Evolutionary conservation across 2,888 invertebrate genomes (phyloP).

Genomic region (Drosophila picticornis): DNA sequence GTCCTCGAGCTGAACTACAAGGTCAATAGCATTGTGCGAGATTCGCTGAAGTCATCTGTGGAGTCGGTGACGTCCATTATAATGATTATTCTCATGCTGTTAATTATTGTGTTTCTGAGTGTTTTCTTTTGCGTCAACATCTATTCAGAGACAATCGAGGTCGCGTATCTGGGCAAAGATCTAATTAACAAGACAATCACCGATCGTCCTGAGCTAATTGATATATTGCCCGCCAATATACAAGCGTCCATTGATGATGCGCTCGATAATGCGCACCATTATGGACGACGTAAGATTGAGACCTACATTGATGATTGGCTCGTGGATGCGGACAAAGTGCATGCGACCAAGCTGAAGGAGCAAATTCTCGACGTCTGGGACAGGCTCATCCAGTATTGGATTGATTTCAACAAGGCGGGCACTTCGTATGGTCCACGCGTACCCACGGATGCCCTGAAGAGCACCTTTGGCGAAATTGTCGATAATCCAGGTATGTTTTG

Average conservation of each 20-base stretch:
- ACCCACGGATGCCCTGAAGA: conserved; percentile 89
- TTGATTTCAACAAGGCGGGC: conserved; percentile 88
- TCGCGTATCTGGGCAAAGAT: conserved; percentile 95
- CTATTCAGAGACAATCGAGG: conserved; percentile 96
- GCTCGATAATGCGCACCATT: conserved; percentile 96
- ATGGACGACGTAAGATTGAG: conserved; percentile 96
- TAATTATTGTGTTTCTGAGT: conserved; percentile 91
- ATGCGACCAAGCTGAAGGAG: conserved; percentile 93
- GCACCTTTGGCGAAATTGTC: conserved; percentile 90
- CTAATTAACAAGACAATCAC: conserved; percentile 95
- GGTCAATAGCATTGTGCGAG: conserved; percentile 88
- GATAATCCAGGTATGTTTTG: conserved; percentile 89
- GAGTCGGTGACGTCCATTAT: conserved; percentile 94
- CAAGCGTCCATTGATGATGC: conserved; percentile 92
- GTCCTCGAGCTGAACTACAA: conserved; percentile 89
- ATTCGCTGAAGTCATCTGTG: conserved; percentile 90
- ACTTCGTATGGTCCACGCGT: conserved; percentile 89
- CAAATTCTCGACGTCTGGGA: conserved; percentile 97
- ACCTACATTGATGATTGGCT: conserved; percentile 93
- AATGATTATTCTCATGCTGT: conserved; percentile 93
- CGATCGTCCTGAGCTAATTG: conserved; percentile 93
- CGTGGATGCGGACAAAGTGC: conserved; percentile 92
- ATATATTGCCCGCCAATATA: conserved; percentile 89
- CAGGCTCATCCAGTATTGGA: conserved; percentile 96
- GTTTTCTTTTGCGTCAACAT: conserved; percentile 91